Base-by-base conservation (phyloP, 2,888 invertebrate species). In the Sacculina carcini region DNA sequence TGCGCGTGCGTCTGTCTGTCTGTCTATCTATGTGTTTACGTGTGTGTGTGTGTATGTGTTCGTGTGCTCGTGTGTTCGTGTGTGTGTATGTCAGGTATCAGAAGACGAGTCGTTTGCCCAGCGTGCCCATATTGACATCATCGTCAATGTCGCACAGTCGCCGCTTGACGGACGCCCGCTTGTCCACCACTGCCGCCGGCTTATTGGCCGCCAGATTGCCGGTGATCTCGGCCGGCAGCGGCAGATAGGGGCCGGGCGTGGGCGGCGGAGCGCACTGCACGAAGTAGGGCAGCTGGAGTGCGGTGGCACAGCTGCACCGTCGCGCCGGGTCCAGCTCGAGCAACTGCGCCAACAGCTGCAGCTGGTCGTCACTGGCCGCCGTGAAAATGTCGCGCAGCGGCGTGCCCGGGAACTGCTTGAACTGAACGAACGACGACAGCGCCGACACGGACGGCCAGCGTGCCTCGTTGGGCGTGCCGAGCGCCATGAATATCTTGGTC, bases 321-420 rank as follows among this genome's bases (percentile, higher is more conserved):
- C 75, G 75, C 5, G 78, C 68, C 1, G 96, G 96, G 69, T 86
- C 80, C 55, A 92, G 69, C 12, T 77, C 72, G 12, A 96, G 69
- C 51, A 92, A 66, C 51, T 73, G 74, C 39, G 77, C 76, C 53
- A 96, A 69, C 50, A 98, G 68, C 56, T 78, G 75, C 28, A 98
- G 67, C 34, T 94, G 70, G 69, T 96, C 96, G 64, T 90, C 85
- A 0, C 78, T 74, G 2, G 92, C 94, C 2, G 96, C 96, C 42
- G 87, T 87, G 65, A 98, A 98, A 61, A 98, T 90, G 60, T 85
- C 78, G 55, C 80, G 77, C 47, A 96, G 66, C 4, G 85, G 84
- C 38, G 82, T 84, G 0, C 82, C 75, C 1, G 79, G 77, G 59
- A 81, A 82, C 9, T 75, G 73, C 63, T 90, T 92, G 66, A 94